A percentile compares a stretch with the other conserved stretches of the same genome.
These are phyloP conservation scores for Lagria hirta DNA, from an alignment of 2,888 invertebrate genomes.

Conservation along the genomic window DNA sequence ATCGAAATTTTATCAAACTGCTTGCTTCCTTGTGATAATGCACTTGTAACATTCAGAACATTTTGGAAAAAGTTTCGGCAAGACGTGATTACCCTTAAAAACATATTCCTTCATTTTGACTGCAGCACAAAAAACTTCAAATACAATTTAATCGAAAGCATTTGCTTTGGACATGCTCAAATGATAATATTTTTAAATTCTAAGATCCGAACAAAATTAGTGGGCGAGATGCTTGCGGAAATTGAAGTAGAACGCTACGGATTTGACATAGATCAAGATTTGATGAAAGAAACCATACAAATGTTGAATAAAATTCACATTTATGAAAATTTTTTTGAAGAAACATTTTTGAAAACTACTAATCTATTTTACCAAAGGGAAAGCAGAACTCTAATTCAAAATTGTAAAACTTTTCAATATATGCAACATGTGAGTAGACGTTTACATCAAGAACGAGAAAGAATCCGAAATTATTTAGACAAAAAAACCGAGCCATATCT, in stretches of 20 bases:
- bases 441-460: conserved; percentile 85
- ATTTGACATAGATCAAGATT: conserved; percentile 73
- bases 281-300: conserved; percentile 85
- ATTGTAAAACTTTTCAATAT: conserved; percentile 86
- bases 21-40: conserved; percentile 80
- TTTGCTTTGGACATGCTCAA: conserved; percentile 90
- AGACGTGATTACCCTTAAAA: conserved; percentile 95
- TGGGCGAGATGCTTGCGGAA: conserved; percentile 83
- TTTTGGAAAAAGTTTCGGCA: conserved; percentile 93
- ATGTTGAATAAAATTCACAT: conserved; percentile 95
- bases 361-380: conserved; percentile 87
- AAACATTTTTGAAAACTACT: conserved; percentile 83
- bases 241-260: conserved; percentile 87
- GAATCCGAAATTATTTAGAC: conserved; percentile 78
- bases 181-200: conserved; percentile 85
- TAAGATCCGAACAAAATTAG: conserved; percentile 80
- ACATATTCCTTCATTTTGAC: conserved; percentile 95
- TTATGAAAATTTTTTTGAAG: conserved; percentile 81
- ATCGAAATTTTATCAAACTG: conserved; percentile 83
- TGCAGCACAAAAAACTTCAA: conserved; percentile 92
- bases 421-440: conserved; percentile 69
- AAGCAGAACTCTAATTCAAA: conserved; percentile 83
- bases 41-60: conserved; percentile 83
- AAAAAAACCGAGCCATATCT: conserved; percentile 82
- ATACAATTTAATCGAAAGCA: conserved; percentile 86